These are phyloP conservation scores for Lymantria dispar DNA, from an alignment of 2,888 invertebrate species.

Conservation along the genomic window DNA sequence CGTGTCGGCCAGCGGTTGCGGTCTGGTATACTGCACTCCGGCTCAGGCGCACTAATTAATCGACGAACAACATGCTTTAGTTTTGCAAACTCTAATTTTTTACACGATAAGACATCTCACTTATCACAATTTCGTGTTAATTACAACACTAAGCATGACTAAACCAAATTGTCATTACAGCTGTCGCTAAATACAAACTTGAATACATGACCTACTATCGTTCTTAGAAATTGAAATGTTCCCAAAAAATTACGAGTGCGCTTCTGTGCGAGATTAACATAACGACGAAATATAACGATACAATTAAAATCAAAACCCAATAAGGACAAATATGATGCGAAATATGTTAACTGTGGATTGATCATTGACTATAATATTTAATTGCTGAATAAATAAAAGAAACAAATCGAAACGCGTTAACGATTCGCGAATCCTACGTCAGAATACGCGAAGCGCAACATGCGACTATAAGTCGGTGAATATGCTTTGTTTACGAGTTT, in stretches of 20 bases:
- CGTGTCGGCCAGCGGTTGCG: slow-evolving; percentile 35
- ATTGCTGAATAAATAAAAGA: background rate
- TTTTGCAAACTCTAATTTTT: slow-evolving; percentile 40
- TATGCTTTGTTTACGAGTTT: slow-evolving; percentile 66
- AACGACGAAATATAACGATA: background rate
- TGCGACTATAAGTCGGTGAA: slow-evolving; percentile 36
- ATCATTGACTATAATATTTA: background rate
- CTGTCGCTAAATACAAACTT: slow-evolving; percentile 1
- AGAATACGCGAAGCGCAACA: slow-evolving; percentile 36
- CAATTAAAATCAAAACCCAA: background rate
- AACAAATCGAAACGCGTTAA: background rate
- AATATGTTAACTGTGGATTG: background rate
- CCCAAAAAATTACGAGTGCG: background rate
- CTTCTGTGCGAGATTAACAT: background rate
- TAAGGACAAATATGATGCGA: background rate
- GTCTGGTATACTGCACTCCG: slow-evolving; percentile 17
- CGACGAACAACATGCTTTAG: slow-evolving; percentile 41
- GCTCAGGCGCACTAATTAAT: slow-evolving; percentile 49
- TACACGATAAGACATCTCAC: slow-evolving; percentile 42
- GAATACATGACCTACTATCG: slow-evolving; percentile 1
- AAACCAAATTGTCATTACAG: slow-evolving; percentile 1
- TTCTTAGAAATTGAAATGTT: slow-evolving; percentile 1
- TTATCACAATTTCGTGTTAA: slow-evolving; percentile 46
- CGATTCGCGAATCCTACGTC: slow-evolving; percentile 16
- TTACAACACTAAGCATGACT: slow-evolving; percentile 17